Evolutionary conservation across 30 jellyfish, hydroid and myxozoan genomes (phyloP), one percentile per base, ranked within the genome.

Genomic region (Cassiopea xamachana): DNA sequence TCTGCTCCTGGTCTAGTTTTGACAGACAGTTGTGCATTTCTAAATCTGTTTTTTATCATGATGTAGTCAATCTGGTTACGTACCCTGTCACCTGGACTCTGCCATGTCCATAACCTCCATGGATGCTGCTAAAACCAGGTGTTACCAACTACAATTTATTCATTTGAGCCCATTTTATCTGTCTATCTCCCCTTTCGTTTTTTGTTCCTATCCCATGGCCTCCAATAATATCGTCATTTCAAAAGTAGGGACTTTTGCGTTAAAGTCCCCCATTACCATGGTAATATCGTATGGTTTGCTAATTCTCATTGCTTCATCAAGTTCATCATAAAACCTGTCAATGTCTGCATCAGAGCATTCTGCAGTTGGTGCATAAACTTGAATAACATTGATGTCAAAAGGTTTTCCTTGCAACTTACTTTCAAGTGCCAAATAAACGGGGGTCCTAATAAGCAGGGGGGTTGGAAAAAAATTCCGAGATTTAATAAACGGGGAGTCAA

Each of bases 1-100:
- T 86, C 88, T 8, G 93, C 93, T 12, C 89, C 89, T 44, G 93
- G 89, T 76, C 55, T 48, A 87, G 7, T 48, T 84, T 84, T n/a
- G 81, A 7, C 46, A 79, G 51, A 17, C 4, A 51, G 73, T 19
- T 51, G 16, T 58, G 88, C 81, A 47, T 59, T 59, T 45, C 47
- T 59, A 59, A 13, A 86, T 12, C 93, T 64, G 16, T 58, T 49
- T 9, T 86, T 86, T 4, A 55, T 76, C 17, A 58, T 39, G 6
- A 84, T 73, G 58, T 17, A 84, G 77, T 84, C 77, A 27, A 60
- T 84, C 70, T 84, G 87, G 46, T 83, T 83, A 67, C 51, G 69
- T 9, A 19, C 18, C 46, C 51, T 19, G 67, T 71, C 75, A 9
- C 89, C 92, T 18, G 92, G 92, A 71, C 92, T 83, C 48, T 18